Evolutionary conservation across 2,113 vertebrate species (phyloP).

Genomic region (cattle (Bos taurus)): DNA sequence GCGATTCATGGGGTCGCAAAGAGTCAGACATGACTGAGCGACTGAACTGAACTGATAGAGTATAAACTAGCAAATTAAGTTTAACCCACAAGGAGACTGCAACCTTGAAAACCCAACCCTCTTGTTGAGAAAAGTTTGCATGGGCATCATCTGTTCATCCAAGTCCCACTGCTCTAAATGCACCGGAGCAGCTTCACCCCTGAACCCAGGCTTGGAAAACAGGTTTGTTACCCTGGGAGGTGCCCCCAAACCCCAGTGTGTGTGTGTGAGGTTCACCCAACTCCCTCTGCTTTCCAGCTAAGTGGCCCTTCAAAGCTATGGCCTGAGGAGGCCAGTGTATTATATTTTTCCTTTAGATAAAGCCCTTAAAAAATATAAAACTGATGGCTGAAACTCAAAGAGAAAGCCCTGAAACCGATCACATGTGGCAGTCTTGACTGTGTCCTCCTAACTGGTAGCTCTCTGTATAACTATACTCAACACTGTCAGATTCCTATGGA

Average conservation of each 20-base stretch:
- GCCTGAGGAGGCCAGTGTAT: not conserved
- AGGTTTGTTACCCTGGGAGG: not conserved
- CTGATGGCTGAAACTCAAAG: not conserved
- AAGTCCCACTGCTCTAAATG: not conserved
- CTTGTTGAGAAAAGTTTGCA: not conserved
- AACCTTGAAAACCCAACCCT: not conserved
- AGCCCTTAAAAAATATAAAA: not conserved
- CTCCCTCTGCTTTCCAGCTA: not conserved
- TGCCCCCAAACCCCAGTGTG: not conserved
- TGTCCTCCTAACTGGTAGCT: not conserved
- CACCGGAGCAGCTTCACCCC: not conserved
- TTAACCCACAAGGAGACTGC: not conserved
- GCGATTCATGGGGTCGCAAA: too few species aligned
- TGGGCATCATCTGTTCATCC: not conserved
- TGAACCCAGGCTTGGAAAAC: not conserved
- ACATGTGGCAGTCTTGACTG: not conserved
- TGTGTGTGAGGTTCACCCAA: not conserved
- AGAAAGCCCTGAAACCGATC: not conserved
- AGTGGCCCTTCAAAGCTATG: not conserved
- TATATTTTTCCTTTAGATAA: constrained; percentile 16
- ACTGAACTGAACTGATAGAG: too few species aligned
- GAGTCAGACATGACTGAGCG: too few species aligned
- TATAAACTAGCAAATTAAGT: not conserved
- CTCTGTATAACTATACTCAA: not conserved
- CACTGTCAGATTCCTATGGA: not conserved